These are phyloP conservation scores for Proisotoma minuta DNA, from an alignment of 2,888 invertebrate genomes.

Conservation along the genomic window DNA sequence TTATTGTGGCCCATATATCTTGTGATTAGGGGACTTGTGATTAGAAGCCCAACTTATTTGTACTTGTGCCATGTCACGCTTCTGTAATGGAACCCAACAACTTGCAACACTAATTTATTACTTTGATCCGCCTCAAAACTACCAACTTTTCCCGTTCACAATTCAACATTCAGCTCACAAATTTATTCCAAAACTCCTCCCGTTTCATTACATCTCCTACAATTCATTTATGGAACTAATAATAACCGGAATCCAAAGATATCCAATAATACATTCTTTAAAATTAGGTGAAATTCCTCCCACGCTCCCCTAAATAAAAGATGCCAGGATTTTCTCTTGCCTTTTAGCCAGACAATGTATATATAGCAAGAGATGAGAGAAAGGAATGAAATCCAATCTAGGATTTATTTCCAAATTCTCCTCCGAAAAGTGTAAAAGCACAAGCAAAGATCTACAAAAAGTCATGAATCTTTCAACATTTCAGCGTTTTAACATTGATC, in stretches of 20 bases:
- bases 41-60: neutral
- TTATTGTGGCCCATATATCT: conserved; percentile 4
- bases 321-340: neutral
- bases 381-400: neutral
- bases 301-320: neutral
- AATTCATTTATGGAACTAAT: too few species aligned
- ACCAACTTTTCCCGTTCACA: too few species aligned
- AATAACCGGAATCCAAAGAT: too few species aligned
- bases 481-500: conserved; percentile 5
- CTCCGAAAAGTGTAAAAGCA: too few species aligned
- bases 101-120: conserved; percentile 1
- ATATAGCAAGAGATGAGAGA: neutral
- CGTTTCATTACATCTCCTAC: too few species aligned
- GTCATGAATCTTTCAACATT: conserved; percentile 6
- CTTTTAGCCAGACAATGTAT: too few species aligned
- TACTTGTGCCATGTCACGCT: neutral
- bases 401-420: neutral
- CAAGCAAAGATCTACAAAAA: neutral
- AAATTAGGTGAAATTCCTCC: neutral
- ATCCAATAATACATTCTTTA: too few species aligned
- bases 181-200: too few species aligned
- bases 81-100: neutral
- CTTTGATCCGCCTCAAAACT: neutral
- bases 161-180: too few species aligned
- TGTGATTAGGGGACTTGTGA: neutral